Base-by-base conservation (phyloP, 2,113 vertebrate species). In the Amphiprion ocellaris region DNA sequence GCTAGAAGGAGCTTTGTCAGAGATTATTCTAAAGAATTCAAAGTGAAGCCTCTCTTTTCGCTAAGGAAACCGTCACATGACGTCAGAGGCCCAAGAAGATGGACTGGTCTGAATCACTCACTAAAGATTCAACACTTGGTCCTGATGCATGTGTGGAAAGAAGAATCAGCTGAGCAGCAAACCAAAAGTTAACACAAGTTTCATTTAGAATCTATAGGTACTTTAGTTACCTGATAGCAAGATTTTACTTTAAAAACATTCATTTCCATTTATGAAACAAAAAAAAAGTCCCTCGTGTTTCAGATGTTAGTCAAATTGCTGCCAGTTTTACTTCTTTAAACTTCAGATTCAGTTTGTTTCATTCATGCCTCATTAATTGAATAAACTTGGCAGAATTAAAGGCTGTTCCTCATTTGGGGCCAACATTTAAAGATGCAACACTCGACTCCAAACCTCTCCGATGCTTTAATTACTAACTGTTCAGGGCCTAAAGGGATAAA, bases 61-160 rank as follows among this genome's bases (percentile, higher is more conserved):
- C 49, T 6, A 53, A 39, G 30, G 23, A 66, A 62, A 74, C 53
- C 5, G 23, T 54, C 69, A 60, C 50, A 58, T 87, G 85, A 92
- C 87, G 91, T 90, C 89, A 89, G 69, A 82, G 24, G 44, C 21
- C 5, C 46, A 23, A 17, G 63, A 46, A 15, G 30, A 73, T 71
- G 15, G 50, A 74, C 66, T 26, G 28, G 49, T 84, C 74, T 89
- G 85, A 93, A 84, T 93, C 89, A 89, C 66, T 78, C 73, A 70
- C 69, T 89, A 53, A 88, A 77, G 67, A 89, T 82, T 86, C 81
- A 69, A 53, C 77, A 59, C 79, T 78, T 74, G 26, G 26, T 58
- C 54, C 64, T 24, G 19, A 79, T 9, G 30, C 71, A 61, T 44
- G 24, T 24, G 69, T 46, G 52, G 39, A 61, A 6, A 17, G 41